Conservation (phyloP, 2,797 vertebrate genomes). For the Acanthurus tractus region DNA sequence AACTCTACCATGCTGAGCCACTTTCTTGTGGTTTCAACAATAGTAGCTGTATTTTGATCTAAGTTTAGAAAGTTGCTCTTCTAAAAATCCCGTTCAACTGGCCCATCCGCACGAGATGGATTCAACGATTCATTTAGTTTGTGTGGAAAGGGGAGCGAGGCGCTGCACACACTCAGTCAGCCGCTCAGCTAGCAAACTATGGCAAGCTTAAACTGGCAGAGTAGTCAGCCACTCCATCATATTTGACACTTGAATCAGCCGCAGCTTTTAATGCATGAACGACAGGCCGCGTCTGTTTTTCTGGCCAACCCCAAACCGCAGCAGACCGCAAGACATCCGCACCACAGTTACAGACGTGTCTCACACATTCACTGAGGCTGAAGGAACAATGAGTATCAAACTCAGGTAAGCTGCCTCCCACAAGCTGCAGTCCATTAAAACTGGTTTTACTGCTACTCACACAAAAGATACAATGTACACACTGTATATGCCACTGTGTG, state of each 20-base stretch:
- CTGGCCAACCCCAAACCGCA: slow-evolving; percentile 60
- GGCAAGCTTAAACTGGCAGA: slow-evolving; percentile 71
- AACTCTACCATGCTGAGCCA: slow-evolving; percentile 8
- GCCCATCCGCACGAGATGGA: slow-evolving; percentile 19
- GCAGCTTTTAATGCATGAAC: slow-evolving; percentile 70
- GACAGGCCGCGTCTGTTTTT: slow-evolving; percentile 58
- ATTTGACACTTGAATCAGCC: slow-evolving; percentile 75
- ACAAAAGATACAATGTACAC: not conserved
- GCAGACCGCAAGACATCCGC: slow-evolving; percentile 57
- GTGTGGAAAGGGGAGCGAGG: slow-evolving; percentile 57
- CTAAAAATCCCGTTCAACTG: slow-evolving; percentile 30
- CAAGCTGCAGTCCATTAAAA: not conserved
- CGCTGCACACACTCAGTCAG: slow-evolving; percentile 34
- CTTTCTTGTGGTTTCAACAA: slow-evolving; percentile 3
- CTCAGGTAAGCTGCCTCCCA: slow-evolving; percentile 29
- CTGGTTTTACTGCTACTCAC: slow-evolving; percentile 8
- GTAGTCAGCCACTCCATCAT: slow-evolving; percentile 70
- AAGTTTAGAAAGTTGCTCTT: not conserved
- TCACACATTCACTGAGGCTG: slow-evolving; percentile 26
- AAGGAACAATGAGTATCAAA: slow-evolving; percentile 41
- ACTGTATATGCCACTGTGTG: not conserved
- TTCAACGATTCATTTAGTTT: slow-evolving; percentile 38
- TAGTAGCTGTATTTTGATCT: not conserved
- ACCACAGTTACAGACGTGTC: slow-evolving; percentile 47
- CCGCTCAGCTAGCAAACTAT: slow-evolving; percentile 48